Evolutionary conservation across 2,888 invertebrate species (phyloP).

Genomic region (Drosophila melanosoma): DNA sequence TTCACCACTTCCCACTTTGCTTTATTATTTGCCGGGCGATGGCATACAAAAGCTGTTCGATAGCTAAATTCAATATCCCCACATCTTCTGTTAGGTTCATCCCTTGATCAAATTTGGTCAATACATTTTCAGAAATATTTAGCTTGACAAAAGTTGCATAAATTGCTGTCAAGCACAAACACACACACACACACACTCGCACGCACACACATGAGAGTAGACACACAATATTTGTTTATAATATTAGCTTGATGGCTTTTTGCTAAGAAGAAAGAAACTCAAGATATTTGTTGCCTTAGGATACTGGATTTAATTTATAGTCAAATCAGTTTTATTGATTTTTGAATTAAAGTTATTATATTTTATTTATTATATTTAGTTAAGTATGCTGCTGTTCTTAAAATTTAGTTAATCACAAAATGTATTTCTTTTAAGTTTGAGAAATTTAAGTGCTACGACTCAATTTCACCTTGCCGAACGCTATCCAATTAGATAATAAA

Average conservation of each 20-base stretch:
- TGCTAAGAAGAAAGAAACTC: conserved; percentile 25
- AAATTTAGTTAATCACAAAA: background rate
- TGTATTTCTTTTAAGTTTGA: background rate
- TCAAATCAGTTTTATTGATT: conserved; percentile 17
- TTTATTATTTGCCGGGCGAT: conserved; percentile 42
- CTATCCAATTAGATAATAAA: conserved; percentile 34
- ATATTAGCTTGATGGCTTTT: conserved; percentile 36
- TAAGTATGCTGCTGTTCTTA: background rate
- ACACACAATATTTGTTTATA: conserved; percentile 23
- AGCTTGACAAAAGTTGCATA: conserved; percentile 53
- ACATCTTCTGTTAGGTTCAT: conserved; percentile 40
- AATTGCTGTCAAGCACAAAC: conserved; percentile 27
- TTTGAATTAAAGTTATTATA: too few species aligned
- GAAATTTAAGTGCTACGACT: background rate
- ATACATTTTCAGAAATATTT: conserved; percentile 55
- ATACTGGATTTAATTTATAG: conserved; percentile 19
- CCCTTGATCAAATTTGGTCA: conserved; percentile 70
- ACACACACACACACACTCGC: background rate
- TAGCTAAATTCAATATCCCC: conserved; percentile 64
- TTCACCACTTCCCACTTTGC: conserved; percentile 1
- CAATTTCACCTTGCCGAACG: conserved; percentile 6
- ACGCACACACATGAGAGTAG: conserved; percentile 1
- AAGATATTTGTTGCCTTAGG: conserved; percentile 19
- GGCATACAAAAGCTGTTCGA: conserved; percentile 26
- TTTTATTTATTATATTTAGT: background rate